Conservation (phyloP, 2,888 invertebrate species). For the Hyppa rectilinea region DNA sequence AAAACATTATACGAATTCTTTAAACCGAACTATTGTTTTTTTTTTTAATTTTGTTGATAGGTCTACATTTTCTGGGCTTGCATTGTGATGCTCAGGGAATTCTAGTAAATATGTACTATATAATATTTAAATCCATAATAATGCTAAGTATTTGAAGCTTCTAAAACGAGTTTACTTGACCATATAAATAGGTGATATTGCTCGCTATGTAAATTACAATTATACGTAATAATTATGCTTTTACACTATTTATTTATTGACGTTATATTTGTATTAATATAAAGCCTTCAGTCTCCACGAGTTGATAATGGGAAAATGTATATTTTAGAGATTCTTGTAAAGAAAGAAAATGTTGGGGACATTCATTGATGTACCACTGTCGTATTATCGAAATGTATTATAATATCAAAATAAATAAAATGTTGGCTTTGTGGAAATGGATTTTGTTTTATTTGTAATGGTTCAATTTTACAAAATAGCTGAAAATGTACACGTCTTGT, state of each 20-base stretch:
- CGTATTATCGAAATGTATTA: conserved; percentile 74
- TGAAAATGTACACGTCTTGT: neutral
- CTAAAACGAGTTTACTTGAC: conserved; percentile 18
- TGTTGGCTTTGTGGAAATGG: conserved; percentile 79
- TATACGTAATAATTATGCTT: conserved; percentile 80
- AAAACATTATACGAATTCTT: conserved; percentile 4
- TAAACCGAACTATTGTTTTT: conserved; percentile 9
- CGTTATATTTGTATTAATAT: conserved; percentile 83
- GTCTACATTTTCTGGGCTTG: conserved; percentile 11
- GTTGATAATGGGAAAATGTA: conserved; percentile 53
- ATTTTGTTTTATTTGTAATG: conserved; percentile 58
- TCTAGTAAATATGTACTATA: conserved; percentile 30
- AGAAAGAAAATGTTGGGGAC: conserved; percentile 70
- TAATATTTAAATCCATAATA: conserved; percentile 18
- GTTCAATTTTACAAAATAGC: neutral
- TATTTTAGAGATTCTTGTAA: conserved; percentile 75
- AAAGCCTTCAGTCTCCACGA: conserved; percentile 73
- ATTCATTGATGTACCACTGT: conserved; percentile 71
- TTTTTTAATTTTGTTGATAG: conserved; percentile 4
- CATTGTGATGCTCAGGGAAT: conserved; percentile 10
- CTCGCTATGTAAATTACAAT: conserved; percentile 65
- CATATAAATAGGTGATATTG: conserved; percentile 27
- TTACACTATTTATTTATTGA: conserved; percentile 87
- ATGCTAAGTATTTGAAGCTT: conserved; percentile 11
- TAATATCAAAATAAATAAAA: conserved; percentile 78